A percentile compares a stretch with the other conserved stretches of the same genome.
These are phyloP conservation scores for Hippopotamus amphibius DNA, from an alignment of 2,113 vertebrate species.

Conservation along the genomic window DNA sequence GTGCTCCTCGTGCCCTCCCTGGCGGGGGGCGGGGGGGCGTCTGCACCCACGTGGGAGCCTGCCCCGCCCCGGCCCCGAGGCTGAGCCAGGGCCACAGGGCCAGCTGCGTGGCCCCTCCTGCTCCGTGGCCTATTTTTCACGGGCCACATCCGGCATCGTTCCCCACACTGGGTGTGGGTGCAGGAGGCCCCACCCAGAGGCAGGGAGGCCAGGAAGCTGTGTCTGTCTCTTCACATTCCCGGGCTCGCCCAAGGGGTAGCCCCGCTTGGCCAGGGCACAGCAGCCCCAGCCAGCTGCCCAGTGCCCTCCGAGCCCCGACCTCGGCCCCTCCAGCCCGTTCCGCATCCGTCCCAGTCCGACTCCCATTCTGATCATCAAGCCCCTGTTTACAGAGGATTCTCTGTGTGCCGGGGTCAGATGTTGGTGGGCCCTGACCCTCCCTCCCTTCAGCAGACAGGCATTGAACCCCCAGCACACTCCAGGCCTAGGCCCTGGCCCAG, in stretches of 20 bases:
- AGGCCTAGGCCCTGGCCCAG: not conserved
- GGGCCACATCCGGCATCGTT: not conserved
- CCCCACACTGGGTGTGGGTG: constrained; percentile 60
- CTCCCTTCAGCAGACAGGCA: not conserved
- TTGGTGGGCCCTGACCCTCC: too few relatives aligned
- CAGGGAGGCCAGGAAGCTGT: not conserved
- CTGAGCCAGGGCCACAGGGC: not conserved
- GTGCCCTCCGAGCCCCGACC: not conserved
- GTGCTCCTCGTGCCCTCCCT: not conserved
- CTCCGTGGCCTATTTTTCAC: constrained; percentile 61
- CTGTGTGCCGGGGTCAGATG: not conserved
- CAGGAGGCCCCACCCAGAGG: constrained; percentile 66
- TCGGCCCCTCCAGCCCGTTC: not conserved
- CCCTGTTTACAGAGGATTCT: not conserved
- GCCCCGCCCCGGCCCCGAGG: not conserved
- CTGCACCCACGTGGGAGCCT: not conserved
- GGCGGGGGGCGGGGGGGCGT: not conserved
- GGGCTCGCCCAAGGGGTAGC: constrained; percentile 22
- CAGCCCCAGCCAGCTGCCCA: not conserved
- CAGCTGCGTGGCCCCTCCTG: not conserved
- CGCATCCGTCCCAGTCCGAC: not conserved
- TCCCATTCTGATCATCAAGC: not conserved
- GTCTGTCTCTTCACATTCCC: constrained; percentile 73
- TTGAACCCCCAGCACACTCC: not conserved
- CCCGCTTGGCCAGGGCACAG: not conserved